Conservation (phyloP, 2,113 vertebrate species). For the Nesogale talazaci region DNA sequence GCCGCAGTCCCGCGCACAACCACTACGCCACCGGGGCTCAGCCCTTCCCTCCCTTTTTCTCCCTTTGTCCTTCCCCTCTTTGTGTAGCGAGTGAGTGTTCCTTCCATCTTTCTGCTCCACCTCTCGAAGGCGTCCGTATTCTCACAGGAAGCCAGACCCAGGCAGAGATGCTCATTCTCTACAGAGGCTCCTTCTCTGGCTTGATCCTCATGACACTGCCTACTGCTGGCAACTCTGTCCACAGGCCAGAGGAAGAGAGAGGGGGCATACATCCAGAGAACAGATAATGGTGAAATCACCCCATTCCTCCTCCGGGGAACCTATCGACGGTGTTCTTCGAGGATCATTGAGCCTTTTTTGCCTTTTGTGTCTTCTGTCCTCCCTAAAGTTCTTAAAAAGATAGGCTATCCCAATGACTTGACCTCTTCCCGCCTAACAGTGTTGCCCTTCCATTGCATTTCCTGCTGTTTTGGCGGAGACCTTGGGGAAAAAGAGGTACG, state of each 20-base stretch:
- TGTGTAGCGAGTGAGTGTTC: too few relatives aligned
- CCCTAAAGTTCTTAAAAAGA: not conserved
- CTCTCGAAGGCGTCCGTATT: not conserved
- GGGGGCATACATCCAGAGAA: not conserved
- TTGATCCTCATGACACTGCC: not conserved
- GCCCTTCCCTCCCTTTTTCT: too few relatives aligned
- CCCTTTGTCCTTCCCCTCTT: too few relatives aligned
- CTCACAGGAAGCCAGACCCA: not conserved
- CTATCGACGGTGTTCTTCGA: not conserved
- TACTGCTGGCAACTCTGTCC: not conserved
- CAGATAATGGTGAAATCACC: not conserved
- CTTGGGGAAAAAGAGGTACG: slow-evolving; percentile 4
- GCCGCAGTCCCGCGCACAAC: too few relatives aligned
- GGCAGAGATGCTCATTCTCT: not conserved
- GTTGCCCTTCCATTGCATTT: not conserved
- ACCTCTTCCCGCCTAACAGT: not conserved
- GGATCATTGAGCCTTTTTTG: not conserved
- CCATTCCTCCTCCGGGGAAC: not conserved
- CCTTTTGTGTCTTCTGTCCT: not conserved
- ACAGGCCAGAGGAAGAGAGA: not conserved
- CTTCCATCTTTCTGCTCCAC: not conserved
- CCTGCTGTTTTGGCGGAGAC: not conserved
- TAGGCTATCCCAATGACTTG: not conserved
- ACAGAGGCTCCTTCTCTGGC: not conserved
- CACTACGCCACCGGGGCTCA: too few relatives aligned